Percentiles rank a stretch among this genome's conserved stretches.
Evolutionary conservation across 2,888 invertebrate genomes (phyloP).

Genomic region (Apocheima hispidaria): DNA sequence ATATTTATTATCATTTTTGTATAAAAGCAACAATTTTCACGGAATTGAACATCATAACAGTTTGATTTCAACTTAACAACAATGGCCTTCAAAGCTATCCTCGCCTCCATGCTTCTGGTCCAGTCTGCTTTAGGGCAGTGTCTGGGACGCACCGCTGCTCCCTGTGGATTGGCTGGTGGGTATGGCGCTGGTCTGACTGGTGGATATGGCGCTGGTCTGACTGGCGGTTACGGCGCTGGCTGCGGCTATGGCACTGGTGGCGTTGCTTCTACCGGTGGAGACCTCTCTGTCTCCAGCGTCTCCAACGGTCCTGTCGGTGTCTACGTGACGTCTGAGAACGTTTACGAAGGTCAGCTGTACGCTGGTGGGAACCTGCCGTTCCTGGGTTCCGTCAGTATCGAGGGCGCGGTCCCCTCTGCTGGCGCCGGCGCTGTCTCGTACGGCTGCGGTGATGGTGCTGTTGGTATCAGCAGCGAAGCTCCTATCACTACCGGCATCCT

Average conservation of each 20-base stretch:
- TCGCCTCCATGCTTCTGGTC: conserved; percentile 33
- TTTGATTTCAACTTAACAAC: conserved; percentile 5
- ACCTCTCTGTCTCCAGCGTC: conserved; percentile 47
- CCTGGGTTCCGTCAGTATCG: conserved; percentile 51
- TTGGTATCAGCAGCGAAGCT: conserved; percentile 42
- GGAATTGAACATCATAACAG: conserved; percentile 7
- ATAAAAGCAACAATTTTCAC: conserved; percentile 13
- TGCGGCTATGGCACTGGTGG: conserved; percentile 36
- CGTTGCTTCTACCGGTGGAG: conserved; percentile 51
- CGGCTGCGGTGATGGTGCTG: conserved; percentile 49
- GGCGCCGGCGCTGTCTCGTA: conserved; percentile 51
- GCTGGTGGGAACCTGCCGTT: conserved; percentile 56
- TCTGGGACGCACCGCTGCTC: background rate
- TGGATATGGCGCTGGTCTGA: conserved; percentile 26
- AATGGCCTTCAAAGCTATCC: conserved; percentile 32
- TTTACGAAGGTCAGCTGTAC: conserved; percentile 47
- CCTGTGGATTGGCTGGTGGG: background rate
- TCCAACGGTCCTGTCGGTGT: conserved; percentile 53
- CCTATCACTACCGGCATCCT: conserved; percentile 35
- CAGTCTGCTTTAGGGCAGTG: conserved; percentile 23
- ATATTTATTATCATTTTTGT: background rate
- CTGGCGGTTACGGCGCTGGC: conserved; percentile 35
- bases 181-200: conserved; percentile 32
- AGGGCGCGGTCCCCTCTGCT: conserved; percentile 52
- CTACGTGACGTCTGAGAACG: conserved; percentile 55